Conservation (phyloP, 2,797 vertebrate species). For the Notoglanidium macrostoma region DNA sequence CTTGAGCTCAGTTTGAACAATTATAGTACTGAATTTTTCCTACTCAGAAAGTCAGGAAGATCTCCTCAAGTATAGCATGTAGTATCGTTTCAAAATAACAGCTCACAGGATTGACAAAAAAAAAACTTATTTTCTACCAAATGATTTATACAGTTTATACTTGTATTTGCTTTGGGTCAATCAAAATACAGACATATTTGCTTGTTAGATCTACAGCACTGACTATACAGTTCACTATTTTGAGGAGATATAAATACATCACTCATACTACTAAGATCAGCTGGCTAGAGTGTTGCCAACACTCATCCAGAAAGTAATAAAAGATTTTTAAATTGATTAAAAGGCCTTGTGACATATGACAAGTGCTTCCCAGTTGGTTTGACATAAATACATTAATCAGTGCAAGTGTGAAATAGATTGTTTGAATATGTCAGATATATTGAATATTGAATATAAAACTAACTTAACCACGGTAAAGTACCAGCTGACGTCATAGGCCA, state of each 20-base stretch:
- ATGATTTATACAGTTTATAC: not conserved
- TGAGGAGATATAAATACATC: not conserved
- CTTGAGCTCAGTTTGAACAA: not conserved
- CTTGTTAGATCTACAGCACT: not conserved
- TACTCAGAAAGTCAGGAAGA: not conserved
- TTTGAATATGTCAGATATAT: too few species aligned
- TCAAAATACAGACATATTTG: not conserved
- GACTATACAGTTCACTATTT: not conserved
- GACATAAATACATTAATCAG: too few species aligned
- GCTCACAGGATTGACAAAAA: not conserved
- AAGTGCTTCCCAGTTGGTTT: too few species aligned
- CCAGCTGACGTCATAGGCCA: not conserved
- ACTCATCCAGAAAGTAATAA: too few species aligned
- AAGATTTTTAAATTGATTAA: too few species aligned
- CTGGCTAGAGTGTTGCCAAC: not conserved
- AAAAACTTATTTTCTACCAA: not conserved
- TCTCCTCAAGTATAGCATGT: not conserved
- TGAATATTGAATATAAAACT: too few species aligned
- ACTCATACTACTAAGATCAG: not conserved
- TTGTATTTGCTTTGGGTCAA: not conserved
- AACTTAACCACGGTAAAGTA: too few species aligned
- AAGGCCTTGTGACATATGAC: too few species aligned
- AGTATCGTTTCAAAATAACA: not conserved
- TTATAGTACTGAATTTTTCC: not conserved
- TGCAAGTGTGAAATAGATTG: too few species aligned